These are phyloP conservation scores for Rhipidura dahli DNA, from an alignment of 2,113 vertebrate species.

Conservation along the genomic window DNA sequence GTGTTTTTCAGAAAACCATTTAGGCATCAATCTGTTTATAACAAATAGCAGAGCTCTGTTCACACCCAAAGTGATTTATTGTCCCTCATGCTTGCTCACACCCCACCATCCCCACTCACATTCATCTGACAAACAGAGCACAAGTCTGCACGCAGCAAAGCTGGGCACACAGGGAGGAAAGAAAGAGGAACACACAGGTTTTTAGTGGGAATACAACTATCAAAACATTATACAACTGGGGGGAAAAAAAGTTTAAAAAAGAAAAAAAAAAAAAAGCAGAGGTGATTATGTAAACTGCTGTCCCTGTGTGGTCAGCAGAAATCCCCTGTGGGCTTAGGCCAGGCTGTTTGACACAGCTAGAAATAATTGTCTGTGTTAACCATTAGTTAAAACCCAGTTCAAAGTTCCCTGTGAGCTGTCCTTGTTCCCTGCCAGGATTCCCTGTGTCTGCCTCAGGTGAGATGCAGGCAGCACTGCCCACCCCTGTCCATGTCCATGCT, in stretches of 20 bases:
- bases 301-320: conserved; percentile 46
- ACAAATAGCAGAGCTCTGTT: background rate
- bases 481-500: accelerated
- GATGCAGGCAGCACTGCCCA: background rate
- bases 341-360: background rate
- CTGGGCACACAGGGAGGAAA: background rate
- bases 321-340: background rate
- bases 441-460: background rate
- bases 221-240: background rate
- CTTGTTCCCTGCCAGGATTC: background rate
- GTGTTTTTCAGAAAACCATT: background rate
- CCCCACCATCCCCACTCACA: background rate
- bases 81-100: accelerated
- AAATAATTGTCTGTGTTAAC: conserved; percentile 30
- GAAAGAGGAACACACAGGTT: background rate
- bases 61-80: background rate
- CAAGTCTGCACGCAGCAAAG: background rate
- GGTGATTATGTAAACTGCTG: background rate
- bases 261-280: background rate
- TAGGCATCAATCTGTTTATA: background rate
- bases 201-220: background rate
- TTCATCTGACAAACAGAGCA: background rate
- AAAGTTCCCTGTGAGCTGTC: background rate
- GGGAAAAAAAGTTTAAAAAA: no score
- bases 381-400: conserved; percentile 7